A percentile compares a stretch with the other conserved stretches of the same genome.
phyloP scores from a whole-genome alignment of 2,797 vertebrate species.

The Apodemus agrarius region DNA sequence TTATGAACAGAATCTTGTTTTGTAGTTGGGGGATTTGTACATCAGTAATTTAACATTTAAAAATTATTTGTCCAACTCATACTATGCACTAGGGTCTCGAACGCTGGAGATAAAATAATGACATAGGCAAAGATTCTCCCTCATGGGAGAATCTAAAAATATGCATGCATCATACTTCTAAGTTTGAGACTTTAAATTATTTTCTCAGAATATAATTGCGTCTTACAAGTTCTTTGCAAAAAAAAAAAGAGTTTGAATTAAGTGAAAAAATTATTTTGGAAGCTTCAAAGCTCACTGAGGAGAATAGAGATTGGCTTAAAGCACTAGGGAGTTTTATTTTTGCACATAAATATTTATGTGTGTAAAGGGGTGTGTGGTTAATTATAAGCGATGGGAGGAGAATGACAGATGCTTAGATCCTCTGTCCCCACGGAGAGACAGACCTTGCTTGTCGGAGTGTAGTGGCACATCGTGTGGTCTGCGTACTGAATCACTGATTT shows the following conservation, averaged over 20 bases:
- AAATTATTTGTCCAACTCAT: conserved; percentile 25
- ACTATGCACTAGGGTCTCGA: neutral
- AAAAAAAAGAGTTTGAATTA: conserved; percentile 78
- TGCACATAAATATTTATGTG: conserved; percentile 88
- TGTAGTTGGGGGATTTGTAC: neutral
- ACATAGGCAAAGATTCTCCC: conserved; percentile 2
- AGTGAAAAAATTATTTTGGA: conserved; percentile 78
- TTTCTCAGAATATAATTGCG: conserved; percentile 67
- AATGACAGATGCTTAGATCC: conserved; percentile 87
- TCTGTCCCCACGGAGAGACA: conserved; percentile 85
- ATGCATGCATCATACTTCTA: neutral
- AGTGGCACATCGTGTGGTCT: conserved; percentile 85
- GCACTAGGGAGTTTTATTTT: conserved; percentile 83
- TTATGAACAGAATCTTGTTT: conserved; percentile 37
- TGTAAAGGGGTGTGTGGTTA: conserved; percentile 85
- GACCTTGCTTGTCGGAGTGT: conserved; percentile 85
- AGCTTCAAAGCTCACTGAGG: conserved; percentile 77
- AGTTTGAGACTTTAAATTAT: conserved; percentile 61
- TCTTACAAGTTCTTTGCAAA: conserved; percentile 74
- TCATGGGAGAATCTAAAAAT: conserved; percentile 52
- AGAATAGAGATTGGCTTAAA: conserved; percentile 82
- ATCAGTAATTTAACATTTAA: conserved; percentile 52
- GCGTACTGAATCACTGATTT: conserved; percentile 88
- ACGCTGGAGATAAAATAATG: neutral
- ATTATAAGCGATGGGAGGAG: conserved; percentile 86